Percentiles rank a stretch among this genome's conserved stretches.
phyloP scores from a whole-genome alignment of 2,888 invertebrate genomes.

The Fragum sueziense region DNA sequence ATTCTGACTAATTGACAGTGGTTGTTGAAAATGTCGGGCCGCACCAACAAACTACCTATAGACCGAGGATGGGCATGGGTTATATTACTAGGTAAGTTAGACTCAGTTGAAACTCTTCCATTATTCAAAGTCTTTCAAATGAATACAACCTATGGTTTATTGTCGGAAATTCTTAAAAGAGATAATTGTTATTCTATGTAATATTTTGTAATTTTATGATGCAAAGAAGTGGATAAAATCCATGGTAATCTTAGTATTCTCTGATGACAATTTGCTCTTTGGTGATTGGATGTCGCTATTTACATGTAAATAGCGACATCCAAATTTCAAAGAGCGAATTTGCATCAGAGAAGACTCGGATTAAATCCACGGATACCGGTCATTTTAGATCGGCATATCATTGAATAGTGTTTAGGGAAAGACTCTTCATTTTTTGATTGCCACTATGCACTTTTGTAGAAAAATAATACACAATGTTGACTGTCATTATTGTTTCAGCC shows the following conservation, averaged over 20 bases:
- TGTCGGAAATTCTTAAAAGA: no score
- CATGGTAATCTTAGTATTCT: no score
- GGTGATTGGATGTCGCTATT: no score
- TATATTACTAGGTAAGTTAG: slow-evolving; percentile 8
- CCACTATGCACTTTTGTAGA: not conserved
- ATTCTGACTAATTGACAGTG: no score
- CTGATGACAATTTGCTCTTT: no score
- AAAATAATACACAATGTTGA: not conserved
- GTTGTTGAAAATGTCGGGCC: not conserved
- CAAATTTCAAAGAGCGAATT: not conserved
- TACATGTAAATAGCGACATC: not conserved
- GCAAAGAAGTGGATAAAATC: no score
- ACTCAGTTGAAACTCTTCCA: no score
- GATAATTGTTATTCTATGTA: no score
- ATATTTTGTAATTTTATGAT: no score
- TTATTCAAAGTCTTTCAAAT: no score
- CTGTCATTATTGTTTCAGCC: slow-evolving; percentile 27
- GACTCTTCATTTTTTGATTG: not conserved
- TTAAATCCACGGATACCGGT: not conserved
- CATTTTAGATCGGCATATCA: not conserved
- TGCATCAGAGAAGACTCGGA: no score
- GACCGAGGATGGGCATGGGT: slow-evolving; percentile 29
- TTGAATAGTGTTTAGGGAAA: not conserved
- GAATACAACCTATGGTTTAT: no score
- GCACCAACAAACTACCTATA: not conserved